phyloP scores from a whole-genome alignment of 2,113 vertebrate genomes.

The Phalacrocorax carbo region DNA sequence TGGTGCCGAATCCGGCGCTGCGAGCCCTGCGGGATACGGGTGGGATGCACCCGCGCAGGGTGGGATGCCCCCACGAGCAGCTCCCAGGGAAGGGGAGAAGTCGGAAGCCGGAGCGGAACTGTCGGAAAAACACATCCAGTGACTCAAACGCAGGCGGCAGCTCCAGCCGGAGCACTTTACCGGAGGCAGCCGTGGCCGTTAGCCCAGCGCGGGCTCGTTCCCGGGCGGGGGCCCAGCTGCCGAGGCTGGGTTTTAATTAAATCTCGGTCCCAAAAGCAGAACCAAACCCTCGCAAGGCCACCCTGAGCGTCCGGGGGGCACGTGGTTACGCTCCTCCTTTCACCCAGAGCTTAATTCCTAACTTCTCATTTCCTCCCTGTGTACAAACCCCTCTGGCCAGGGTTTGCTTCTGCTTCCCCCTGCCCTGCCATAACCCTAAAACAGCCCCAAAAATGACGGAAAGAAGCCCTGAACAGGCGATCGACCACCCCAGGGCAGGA shows the following conservation, averaged over 20 bases:
- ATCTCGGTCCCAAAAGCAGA: neutral
- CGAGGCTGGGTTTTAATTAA: neutral
- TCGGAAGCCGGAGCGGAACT: neutral
- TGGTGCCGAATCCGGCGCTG: rapidly evolving
- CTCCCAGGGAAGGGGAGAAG: neutral
- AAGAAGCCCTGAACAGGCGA: neutral
- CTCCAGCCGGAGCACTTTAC: neutral
- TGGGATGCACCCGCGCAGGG: neutral
- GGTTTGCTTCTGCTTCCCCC: neutral
- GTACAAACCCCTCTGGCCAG: neutral
- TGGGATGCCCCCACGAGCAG: rapidly evolving
- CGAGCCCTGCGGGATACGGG: rapidly evolving
- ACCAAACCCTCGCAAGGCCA: neutral
- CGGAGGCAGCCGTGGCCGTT: neutral
- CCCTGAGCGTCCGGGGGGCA: neutral
- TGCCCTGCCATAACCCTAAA: neutral
- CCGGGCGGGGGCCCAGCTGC: neutral
- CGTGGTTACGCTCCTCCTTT: rapidly evolving
- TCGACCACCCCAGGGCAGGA: neutral
- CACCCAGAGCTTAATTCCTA: neutral
- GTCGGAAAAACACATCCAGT: rapidly evolving
- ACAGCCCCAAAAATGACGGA: neutral
- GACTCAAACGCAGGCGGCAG: neutral
- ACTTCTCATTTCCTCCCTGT: neutral
- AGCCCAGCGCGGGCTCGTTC: neutral